These are phyloP conservation scores for Hymenopus coronatus DNA, from an alignment of 2,888 invertebrate genomes.

Conservation along the genomic window DNA sequence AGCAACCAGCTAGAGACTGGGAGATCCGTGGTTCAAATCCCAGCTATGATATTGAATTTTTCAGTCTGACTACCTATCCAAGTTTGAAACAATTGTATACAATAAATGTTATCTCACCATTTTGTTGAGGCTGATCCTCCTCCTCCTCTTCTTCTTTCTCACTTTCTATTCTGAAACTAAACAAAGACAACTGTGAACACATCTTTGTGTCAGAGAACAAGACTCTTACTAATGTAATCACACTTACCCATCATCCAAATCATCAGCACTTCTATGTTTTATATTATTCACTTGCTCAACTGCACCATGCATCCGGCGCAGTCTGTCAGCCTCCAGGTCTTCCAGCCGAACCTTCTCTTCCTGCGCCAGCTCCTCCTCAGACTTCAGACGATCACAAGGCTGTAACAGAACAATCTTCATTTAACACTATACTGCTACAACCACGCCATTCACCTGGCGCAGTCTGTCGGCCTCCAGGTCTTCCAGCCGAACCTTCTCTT, in stretches of 20 bases:
- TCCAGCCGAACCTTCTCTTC: slow-evolving; percentile 77
- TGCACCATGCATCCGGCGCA: slow-evolving; percentile 72
- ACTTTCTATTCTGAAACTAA: neutral
- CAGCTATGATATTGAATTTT: no score
- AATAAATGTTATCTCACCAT: no score
- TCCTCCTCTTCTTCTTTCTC: slow-evolving; percentile 25
- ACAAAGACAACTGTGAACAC: neutral
- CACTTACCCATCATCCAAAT: slow-evolving; percentile 71
- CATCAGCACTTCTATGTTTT: slow-evolving; percentile 78
- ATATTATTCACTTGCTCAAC: slow-evolving; percentile 40
- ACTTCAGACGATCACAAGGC: slow-evolving; percentile 78
- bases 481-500: slow-evolving; percentile 74
- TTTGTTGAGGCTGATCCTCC: neutral
- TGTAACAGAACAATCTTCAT: slow-evolving; percentile 39
- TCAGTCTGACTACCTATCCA: no score
- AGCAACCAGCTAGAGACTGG: no score
- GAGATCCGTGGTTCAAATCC: no score
- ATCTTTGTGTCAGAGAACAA: neutral
- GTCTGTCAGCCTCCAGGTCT: slow-evolving; percentile 72
- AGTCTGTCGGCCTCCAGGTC: slow-evolving; percentile 51
- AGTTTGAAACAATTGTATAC: no score
- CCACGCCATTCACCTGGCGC: neutral
- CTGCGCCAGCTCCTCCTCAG: slow-evolving; percentile 75
- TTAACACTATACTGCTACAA: no score
- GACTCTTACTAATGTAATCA: neutral